These are phyloP conservation scores for Ommatoiulus sabulosus DNA, from an alignment of 2,888 invertebrate genomes.

Conservation along the genomic window DNA sequence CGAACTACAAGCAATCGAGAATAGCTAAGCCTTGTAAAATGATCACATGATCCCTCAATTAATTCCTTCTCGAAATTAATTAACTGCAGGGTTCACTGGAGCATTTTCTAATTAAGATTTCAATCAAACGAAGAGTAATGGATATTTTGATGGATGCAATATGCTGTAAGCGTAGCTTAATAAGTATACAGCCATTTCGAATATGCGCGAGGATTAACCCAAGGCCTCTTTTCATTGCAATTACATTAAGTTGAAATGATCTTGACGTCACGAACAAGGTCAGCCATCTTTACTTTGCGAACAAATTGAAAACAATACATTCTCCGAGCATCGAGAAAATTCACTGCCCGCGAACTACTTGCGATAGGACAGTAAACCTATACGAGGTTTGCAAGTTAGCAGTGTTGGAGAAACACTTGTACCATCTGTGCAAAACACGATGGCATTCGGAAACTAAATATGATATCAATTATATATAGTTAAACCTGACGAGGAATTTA, in stretches of 20 bases:
- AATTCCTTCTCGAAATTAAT: constrained; percentile 12
- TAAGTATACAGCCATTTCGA: background rate
- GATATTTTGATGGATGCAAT: background rate
- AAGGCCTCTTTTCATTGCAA: background rate
- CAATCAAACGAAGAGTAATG: constrained; percentile 22
- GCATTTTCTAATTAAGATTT: constrained; percentile 15
- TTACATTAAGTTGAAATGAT: background rate
- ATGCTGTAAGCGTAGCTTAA: background rate
- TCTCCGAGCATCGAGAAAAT: too few species aligned
- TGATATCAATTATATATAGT: too few species aligned
- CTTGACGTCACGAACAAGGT: background rate
- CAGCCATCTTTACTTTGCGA: background rate
- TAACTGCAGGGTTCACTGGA: constrained; percentile 27
- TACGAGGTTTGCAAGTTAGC: too few species aligned
- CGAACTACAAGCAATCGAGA: background rate
- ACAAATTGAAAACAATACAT: too few species aligned
- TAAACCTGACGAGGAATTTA: too few species aligned
- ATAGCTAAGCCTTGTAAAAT: background rate
- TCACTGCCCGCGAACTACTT: too few species aligned
- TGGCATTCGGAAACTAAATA: too few species aligned
- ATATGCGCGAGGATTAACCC: background rate
- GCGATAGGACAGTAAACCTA: too few species aligned
- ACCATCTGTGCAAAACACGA: too few species aligned
- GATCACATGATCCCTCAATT: constrained; percentile 28
- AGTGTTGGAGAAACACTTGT: too few species aligned